Percentiles rank a stretch among this genome's conserved stretches.
Evolutionary conservation across 2,888 invertebrate species (phyloP).

Genomic region (Hipparchia semele): DNA sequence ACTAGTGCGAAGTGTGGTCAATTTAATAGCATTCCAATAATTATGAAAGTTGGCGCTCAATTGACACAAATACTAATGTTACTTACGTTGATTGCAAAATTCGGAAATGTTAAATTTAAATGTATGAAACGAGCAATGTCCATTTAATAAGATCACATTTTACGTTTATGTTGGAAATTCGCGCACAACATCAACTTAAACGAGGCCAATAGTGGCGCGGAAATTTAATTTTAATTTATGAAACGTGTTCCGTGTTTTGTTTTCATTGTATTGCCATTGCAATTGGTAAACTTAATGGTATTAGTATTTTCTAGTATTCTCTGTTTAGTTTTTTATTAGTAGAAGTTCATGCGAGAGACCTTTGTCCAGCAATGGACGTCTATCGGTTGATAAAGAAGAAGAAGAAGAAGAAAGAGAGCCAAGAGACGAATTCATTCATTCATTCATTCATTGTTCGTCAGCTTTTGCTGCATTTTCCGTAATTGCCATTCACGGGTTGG

Average conservation of each 20-base stretch:
- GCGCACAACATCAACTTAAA: neutral
- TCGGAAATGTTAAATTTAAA: constrained; percentile 19
- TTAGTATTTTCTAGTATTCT: too few species aligned
- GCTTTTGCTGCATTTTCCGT: too few species aligned
- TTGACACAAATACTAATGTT: constrained; percentile 29
- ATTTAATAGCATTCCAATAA: constrained; percentile 25
- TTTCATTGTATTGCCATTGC: too few species aligned
- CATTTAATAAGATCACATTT: constrained; percentile 14
- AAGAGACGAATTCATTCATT: neutral
- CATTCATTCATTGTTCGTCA: too few species aligned
- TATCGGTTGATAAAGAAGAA: too few species aligned
- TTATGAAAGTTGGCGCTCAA: constrained; percentile 27
- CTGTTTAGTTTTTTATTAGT: too few species aligned
- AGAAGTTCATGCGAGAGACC: too few species aligned
- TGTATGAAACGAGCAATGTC: constrained; percentile 12
- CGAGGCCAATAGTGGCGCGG: neutral
- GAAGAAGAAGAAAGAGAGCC: too few species aligned
- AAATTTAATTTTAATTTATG: neutral
- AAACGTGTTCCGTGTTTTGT: neutral
- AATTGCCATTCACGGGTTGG: too few species aligned
- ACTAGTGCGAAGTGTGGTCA: constrained; percentile 23
- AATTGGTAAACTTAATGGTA: too few species aligned
- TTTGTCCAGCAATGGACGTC: too few species aligned
- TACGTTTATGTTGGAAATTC: constrained; percentile 2
- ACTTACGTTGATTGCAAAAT: constrained; percentile 25